These are phyloP conservation scores for Himalopsyche tibetana DNA, from an alignment of 2,888 invertebrate genomes.

Conservation along the genomic window DNA sequence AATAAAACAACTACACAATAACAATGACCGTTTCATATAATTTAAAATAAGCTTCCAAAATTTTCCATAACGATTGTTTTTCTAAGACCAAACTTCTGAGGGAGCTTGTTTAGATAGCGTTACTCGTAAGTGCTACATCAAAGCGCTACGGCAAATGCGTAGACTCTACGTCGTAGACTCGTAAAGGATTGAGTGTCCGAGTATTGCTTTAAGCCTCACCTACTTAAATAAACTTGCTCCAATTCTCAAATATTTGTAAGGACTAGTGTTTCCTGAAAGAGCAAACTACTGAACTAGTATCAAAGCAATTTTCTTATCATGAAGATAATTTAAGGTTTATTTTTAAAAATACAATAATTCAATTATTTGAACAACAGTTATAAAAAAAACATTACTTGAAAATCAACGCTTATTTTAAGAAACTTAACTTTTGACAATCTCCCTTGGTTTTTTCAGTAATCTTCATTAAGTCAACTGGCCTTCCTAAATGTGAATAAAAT, in stretches of 20 bases:
- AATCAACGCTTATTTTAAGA: too few relatives aligned
- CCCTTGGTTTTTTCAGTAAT: too few relatives aligned
- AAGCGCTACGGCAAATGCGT: neutral
- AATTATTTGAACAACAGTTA: too few relatives aligned
- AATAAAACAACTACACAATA: neutral
- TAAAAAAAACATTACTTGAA: too few relatives aligned
- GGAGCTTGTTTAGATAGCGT: neutral
- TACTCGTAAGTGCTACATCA: conserved; percentile 2
- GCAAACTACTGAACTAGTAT: neutral
- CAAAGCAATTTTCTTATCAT: neutral
- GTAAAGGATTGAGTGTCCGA: neutral
- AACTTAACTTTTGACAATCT: too few relatives aligned
- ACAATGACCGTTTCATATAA: neutral
- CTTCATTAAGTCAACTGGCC: too few relatives aligned
- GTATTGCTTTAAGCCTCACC: conserved; percentile 14
- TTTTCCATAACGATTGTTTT: conserved; percentile 1
- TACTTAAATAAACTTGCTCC: neutral
- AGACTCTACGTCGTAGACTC: neutral
- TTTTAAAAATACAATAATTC: too few relatives aligned
- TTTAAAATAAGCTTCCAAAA: neutral
- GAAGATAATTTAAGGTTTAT: neutral
- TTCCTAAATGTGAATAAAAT: too few relatives aligned
- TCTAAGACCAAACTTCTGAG: neutral
- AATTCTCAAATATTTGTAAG: neutral
- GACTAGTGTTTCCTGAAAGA: neutral